Percentiles rank a stretch among this genome's conserved stretches.
phyloP scores from a whole-genome alignment of 2,797 vertebrate genomes.

The Lacerta bilineata region DNA sequence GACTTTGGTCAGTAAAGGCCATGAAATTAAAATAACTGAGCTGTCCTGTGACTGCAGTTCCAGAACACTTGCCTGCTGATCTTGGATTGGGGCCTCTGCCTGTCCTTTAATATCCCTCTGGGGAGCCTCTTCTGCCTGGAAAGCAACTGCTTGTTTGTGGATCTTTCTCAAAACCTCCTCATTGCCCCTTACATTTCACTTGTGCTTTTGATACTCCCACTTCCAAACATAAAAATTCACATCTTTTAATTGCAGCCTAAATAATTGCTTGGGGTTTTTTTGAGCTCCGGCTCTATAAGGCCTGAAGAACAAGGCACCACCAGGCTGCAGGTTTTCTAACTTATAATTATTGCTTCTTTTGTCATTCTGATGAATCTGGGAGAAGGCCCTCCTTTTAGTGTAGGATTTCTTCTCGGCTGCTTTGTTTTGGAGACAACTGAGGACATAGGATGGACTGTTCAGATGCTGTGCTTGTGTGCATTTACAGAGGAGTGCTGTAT shows the following conservation, averaged over 20 bases:
- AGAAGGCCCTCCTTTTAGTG: conserved; percentile 68
- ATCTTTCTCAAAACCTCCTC: neutral
- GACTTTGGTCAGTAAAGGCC: neutral
- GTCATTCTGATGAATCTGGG: conserved; percentile 72
- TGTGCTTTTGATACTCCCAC: conserved; percentile 61
- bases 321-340: conserved; percentile 76
- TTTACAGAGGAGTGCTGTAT: neutral
- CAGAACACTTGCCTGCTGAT: neutral
- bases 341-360: conserved; percentile 75
- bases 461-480: neutral
- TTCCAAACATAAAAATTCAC: conserved; percentile 80
- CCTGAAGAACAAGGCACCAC: conserved; percentile 77
- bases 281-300: conserved; percentile 78
- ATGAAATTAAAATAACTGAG: neutral
- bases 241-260: conserved; percentile 82
- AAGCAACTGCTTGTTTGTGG: neutral
- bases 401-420: neutral
- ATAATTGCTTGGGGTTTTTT: conserved; percentile 82
- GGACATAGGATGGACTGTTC: neutral
- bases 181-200: conserved; percentile 38
- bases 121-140: neutral
- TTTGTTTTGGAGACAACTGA: neutral
- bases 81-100: neutral
- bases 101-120: neutral
- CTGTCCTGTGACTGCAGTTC: neutral